Percentiles rank a stretch among this genome's conserved stretches.
Evolutionary conservation across 2,797 vertebrate genomes (phyloP).

Genomic region (Cynopterus sphinx): DNA sequence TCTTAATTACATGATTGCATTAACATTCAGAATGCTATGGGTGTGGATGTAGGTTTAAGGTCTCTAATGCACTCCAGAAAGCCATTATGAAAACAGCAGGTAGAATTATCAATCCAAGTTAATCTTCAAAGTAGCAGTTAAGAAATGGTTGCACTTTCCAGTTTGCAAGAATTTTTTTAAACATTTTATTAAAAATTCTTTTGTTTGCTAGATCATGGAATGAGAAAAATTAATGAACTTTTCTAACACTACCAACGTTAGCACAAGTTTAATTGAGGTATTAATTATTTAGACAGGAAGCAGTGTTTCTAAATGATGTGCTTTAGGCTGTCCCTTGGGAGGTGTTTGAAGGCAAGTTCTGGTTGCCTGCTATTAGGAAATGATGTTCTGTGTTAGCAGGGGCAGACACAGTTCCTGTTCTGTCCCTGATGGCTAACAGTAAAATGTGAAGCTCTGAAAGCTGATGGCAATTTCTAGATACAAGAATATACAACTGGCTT

Average conservation of each 20-base stretch:
- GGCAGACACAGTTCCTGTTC: constrained; percentile 72
- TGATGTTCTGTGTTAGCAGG: constrained; percentile 55
- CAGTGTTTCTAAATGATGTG: constrained; percentile 62
- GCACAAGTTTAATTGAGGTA: constrained; percentile 66
- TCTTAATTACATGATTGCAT: neutral
- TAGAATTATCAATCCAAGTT: neutral
- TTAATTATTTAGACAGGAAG: constrained; percentile 77
- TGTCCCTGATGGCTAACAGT: constrained; percentile 74
- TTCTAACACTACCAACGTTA: constrained; percentile 46
- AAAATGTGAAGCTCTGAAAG: constrained; percentile 68
- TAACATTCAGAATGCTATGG: neutral
- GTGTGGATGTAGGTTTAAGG: neutral
- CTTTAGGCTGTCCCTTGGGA: constrained; percentile 61
- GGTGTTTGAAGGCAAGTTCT: constrained; percentile 57
- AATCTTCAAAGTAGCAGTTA: constrained; percentile 17
- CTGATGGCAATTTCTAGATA: constrained; percentile 61
- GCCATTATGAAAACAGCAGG: neutral
- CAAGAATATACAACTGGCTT: constrained; percentile 58
- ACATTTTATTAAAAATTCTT: neutral
- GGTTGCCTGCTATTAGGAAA: constrained; percentile 75
- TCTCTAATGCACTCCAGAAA: neutral
- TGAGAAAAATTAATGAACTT: constrained; percentile 44
- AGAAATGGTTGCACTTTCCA: neutral
- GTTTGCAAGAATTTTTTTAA: neutral
- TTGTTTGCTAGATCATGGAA: neutral